Evolutionary conservation across 2,888 invertebrate genomes (phyloP).

Genomic region (Xanthorhoe spadicearia): DNA sequence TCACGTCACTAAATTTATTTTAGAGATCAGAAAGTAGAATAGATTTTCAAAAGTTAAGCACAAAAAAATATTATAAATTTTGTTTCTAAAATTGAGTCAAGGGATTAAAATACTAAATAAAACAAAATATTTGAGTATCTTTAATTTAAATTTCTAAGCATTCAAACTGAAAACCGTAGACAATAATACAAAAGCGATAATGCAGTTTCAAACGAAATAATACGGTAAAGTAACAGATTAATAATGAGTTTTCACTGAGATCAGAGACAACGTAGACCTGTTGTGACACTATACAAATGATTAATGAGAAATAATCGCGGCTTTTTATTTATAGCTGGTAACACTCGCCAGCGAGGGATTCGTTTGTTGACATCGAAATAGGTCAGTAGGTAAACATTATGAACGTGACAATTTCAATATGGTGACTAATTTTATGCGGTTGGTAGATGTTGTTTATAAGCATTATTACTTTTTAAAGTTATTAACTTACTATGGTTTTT

Average conservation of each 20-base stretch:
- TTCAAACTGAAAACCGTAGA: not conserved
- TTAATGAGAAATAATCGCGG: constrained; percentile 77
- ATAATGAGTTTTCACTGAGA: constrained; percentile 56
- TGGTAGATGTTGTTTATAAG: not conserved
- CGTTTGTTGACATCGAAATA: constrained; percentile 71
- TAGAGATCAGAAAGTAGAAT: not conserved
- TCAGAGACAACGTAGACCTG: constrained; percentile 72
- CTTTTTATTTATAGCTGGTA: constrained; percentile 70
- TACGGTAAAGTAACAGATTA: constrained; percentile 43
- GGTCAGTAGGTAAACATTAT: constrained; percentile 61
- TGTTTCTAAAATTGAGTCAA: not conserved
- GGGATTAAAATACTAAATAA: not conserved
- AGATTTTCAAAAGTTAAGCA: no score
- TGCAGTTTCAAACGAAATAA: constrained; percentile 44
- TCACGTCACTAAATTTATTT: not conserved
- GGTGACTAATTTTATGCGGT: constrained; percentile 35
- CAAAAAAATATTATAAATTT: not conserved
- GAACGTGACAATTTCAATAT: constrained; percentile 39
- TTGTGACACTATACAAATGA: constrained; percentile 78
- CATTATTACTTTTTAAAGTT: constrained; percentile 2
- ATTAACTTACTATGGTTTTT: not conserved
- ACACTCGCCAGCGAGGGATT: constrained; percentile 60
- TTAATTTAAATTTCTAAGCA: not conserved
- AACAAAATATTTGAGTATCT: not conserved
- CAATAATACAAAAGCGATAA: constrained; percentile 63